phyloP scores from a whole-genome alignment of 1,140 invertebrate genomes.

The Drosophila biarmipes region DNA sequence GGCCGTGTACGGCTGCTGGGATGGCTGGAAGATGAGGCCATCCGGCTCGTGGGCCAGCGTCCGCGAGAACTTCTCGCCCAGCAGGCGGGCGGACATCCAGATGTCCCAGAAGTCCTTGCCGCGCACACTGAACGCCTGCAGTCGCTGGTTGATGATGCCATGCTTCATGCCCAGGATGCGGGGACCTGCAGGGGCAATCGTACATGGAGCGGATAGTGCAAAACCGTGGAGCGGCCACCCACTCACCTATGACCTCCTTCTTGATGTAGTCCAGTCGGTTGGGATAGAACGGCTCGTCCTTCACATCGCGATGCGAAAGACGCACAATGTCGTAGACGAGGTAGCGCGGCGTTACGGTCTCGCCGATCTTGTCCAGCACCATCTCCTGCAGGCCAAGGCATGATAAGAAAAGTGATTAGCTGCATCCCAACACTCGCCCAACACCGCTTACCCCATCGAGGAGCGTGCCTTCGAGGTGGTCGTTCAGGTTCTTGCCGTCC shows the following conservation, averaged over 20 bases:
- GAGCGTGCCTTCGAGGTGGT: conserved; percentile 92
- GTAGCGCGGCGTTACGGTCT: conserved; percentile 92
- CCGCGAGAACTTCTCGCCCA: conserved; percentile 94
- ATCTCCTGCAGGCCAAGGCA: conserved; percentile 88
- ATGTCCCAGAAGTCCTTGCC: conserved; percentile 96
- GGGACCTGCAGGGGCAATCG: conserved; percentile 83
- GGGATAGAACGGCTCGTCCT: conserved; percentile 90
- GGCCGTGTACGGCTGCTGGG: conserved; percentile 91
- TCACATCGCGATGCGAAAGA: conserved; percentile 92
- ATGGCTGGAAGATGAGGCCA: conserved; percentile 98
- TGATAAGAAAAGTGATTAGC: conserved; percentile 56
- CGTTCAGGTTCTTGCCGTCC: conserved; percentile 88
- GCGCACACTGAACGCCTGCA: conserved; percentile 95
- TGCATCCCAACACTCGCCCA: neutral
- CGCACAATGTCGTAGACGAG: conserved; percentile 98
- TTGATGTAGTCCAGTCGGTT: conserved; percentile 92
- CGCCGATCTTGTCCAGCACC: conserved; percentile 95
- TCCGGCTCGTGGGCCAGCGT: conserved; percentile 97
- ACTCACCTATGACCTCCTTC: conserved; percentile 87
- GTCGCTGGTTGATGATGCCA: conserved; percentile 89
- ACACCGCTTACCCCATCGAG: conserved; percentile 90
- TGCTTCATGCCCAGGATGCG: conserved; percentile 90
- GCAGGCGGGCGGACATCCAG: conserved; percentile 87
- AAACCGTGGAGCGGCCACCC: neutral
- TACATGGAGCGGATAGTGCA: too few relatives aligned